These are phyloP conservation scores for Epicauta chinensis DNA, from an alignment of 1,140 invertebrate genomes.

Conservation along the genomic window DNA sequence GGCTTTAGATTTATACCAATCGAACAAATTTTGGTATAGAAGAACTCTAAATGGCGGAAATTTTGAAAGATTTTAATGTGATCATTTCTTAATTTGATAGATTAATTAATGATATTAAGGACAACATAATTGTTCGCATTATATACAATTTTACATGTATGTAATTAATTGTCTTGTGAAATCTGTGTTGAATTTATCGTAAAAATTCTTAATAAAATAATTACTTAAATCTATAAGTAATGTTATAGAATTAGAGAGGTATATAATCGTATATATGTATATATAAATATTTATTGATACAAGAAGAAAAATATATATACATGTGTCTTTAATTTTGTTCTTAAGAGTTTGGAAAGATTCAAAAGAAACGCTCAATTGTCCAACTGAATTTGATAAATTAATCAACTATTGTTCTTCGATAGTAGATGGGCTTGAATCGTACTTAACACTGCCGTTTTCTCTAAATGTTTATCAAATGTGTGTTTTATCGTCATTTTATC, in stretches of 20 bases:
- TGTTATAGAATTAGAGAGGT: slow-evolving; percentile 25
- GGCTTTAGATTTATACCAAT: too few relatives aligned
- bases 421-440: slow-evolving; percentile 34
- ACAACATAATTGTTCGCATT: slow-evolving; percentile 15
- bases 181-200: slow-evolving; percentile 23
- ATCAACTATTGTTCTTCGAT: slow-evolving; percentile 16
- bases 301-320: too few relatives aligned
- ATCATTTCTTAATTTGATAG: too few relatives aligned
- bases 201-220: slow-evolving; percentile 14
- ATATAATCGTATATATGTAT: slow-evolving; percentile 26
- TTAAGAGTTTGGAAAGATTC: slow-evolving; percentile 10
- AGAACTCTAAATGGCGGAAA: too few relatives aligned
- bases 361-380: slow-evolving; percentile 30
- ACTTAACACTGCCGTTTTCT: slow-evolving; percentile 38
- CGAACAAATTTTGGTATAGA: too few relatives aligned
- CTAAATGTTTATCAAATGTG: slow-evolving; percentile 24
- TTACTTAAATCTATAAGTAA: slow-evolving; percentile 22
- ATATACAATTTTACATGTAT: slow-evolving; percentile 22
- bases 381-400: slow-evolving; percentile 24
- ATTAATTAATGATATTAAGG: neutral
- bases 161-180: slow-evolving; percentile 26
- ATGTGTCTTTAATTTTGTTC: slow-evolving; percentile 21
- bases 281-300: slow-evolving; percentile 15
- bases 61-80: too few relatives aligned
- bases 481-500: slow-evolving; percentile 4